Conservation (phyloP, 30 jellyfish, hydroid and myxozoan genomes). For the Chrysaora quinquecirrha region DNA sequence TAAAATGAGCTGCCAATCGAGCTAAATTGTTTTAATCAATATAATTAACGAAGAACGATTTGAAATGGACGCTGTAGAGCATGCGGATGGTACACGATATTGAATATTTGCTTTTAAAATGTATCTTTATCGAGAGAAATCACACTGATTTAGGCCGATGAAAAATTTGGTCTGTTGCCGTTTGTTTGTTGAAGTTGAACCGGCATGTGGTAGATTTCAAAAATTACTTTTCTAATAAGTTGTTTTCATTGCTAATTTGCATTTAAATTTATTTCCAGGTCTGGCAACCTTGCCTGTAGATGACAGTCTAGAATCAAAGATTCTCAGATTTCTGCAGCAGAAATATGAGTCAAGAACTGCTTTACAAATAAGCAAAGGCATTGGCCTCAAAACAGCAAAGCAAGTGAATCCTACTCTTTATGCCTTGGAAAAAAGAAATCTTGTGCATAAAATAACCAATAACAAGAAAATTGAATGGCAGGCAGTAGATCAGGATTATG, state of each 20-base stretch:
- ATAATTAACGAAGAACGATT: too few species aligned
- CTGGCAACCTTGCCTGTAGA: constrained; percentile 10
- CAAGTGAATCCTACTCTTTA: constrained; percentile 49
- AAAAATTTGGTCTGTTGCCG: too few species aligned
- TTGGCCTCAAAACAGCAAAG: constrained; percentile 46
- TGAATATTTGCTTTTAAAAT: too few species aligned
- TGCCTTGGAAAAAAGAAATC: constrained; percentile 32
- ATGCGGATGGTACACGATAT: background rate
- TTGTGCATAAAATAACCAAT: background rate
- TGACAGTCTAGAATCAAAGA: background rate
- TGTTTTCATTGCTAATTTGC: too few species aligned
- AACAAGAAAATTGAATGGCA: constrained; percentile 36
- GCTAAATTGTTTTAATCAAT: too few species aligned
- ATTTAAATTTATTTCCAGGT: too few species aligned
- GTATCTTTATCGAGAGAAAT: too few species aligned
- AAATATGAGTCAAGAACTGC: background rate
- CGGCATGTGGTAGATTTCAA: too few species aligned
- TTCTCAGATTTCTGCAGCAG: background rate
- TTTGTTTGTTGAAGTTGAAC: too few species aligned
- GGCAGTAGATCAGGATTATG: background rate
- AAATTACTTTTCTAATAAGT: too few species aligned
- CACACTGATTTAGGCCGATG: too few species aligned
- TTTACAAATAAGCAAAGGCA: constrained; percentile 24
- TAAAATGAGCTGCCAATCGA: too few species aligned
- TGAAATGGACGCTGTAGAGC: background rate